Evolutionary conservation across 2,888 invertebrate species (phyloP).

Genomic region (Lasioglossum vierecki): DNA sequence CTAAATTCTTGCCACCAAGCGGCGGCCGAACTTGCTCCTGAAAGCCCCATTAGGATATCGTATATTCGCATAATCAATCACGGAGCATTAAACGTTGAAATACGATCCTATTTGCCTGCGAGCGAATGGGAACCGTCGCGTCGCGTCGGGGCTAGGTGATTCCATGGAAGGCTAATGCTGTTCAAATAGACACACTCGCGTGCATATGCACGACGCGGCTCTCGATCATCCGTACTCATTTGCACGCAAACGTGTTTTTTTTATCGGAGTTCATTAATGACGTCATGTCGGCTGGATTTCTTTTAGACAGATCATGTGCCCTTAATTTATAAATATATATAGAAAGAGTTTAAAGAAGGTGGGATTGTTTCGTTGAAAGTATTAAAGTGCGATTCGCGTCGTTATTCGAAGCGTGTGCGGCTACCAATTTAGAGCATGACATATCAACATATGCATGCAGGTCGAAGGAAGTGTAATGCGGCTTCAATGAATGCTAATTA

Average conservation of each 20-base stretch:
- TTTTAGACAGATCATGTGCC: no score
- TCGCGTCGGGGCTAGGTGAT: slow-evolving; percentile 17
- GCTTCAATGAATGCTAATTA: slow-evolving; percentile 29
- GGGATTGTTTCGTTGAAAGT: not conserved
- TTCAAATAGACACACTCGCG: slow-evolving; percentile 58
- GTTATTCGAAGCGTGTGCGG: not conserved
- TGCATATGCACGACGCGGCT: slow-evolving; percentile 62
- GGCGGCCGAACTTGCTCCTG: slow-evolving; percentile 24
- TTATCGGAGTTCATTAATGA: slow-evolving; percentile 58
- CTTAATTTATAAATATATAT: not conserved
- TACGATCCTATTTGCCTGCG: slow-evolving; percentile 77
- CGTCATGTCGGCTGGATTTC: not conserved
- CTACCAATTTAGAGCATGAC: slow-evolving; percentile 18
- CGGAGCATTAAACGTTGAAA: slow-evolving; percentile 74
- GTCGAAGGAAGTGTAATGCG: not conserved
- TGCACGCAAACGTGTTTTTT: not conserved
- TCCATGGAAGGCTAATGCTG: slow-evolving; percentile 46
- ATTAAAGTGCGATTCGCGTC: not conserved
- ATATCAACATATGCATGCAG: slow-evolving; percentile 18
- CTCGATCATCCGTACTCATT: slow-evolving; percentile 39
- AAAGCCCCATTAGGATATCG: slow-evolving; percentile 73
- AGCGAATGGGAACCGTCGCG: slow-evolving; percentile 41
- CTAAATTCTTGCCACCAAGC: slow-evolving; percentile 23
- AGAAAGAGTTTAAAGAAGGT: not conserved
- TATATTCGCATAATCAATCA: slow-evolving; percentile 81